Evolutionary conservation across 2,113 vertebrate genomes (phyloP).

Genomic region (Isichthys henryi): DNA sequence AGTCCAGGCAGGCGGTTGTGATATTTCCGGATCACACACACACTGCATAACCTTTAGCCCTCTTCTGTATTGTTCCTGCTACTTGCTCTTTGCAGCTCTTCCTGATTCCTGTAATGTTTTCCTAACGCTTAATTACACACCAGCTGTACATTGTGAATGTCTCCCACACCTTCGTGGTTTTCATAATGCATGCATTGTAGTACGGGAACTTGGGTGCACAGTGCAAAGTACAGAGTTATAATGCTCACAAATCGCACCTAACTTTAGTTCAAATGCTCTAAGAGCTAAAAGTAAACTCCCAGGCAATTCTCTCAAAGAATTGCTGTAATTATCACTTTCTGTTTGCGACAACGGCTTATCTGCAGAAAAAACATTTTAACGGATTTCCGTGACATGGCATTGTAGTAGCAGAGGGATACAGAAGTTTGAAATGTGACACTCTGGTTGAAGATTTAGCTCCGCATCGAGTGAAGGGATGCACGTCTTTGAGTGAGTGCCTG

Average conservation of each 20-base stretch:
- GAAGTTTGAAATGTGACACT: neutral
- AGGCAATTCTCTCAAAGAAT: neutral
- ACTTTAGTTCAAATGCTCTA: neutral
- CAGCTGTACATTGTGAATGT: neutral
- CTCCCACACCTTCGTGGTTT: neutral
- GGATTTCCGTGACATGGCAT: neutral
- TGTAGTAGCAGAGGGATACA: neutral
- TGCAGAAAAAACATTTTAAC: neutral
- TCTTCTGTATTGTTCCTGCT: neutral
- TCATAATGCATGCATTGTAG: neutral
- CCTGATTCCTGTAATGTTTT: neutral
- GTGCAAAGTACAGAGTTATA: neutral
- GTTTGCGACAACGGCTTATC: neutral
- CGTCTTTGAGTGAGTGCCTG: neutral
- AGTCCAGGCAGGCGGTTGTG: neutral
- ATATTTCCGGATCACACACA: neutral
- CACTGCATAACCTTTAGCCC: neutral
- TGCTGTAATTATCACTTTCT: neutral
- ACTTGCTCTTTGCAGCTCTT: neutral
- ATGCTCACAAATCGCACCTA: neutral
- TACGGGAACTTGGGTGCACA: neutral
- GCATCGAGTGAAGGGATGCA: neutral
- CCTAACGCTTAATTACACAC: neutral
- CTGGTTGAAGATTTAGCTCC: neutral
- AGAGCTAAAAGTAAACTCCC: neutral